Evolutionary conservation across 1,140 invertebrate species (phyloP).

Genomic region (Neodiprion lecontei): DNA sequence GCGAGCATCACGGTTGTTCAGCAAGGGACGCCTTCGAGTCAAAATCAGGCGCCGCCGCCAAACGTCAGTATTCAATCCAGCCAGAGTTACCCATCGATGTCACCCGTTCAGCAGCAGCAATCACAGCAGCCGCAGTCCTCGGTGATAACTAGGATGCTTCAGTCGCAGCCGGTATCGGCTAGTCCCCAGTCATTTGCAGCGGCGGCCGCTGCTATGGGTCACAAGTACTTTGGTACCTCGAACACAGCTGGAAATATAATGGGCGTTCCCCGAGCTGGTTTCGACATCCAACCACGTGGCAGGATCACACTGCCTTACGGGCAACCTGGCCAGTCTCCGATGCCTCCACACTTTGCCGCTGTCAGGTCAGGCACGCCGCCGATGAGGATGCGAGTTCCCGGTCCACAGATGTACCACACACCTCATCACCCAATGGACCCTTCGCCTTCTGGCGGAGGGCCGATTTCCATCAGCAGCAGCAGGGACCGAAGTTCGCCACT

Average conservation of each 20-base stretch:
- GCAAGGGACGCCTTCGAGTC: conserved; percentile 41
- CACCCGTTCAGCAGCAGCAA: conserved; percentile 45
- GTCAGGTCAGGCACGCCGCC: conserved; percentile 55
- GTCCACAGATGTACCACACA: conserved; percentile 59
- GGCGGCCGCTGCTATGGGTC: conserved; percentile 58
- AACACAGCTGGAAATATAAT: conserved; percentile 49
- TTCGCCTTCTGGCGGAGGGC: conserved; percentile 63
- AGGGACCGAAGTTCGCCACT: conserved; percentile 54
- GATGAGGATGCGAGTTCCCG: conserved; percentile 55
- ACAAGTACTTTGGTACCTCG: conserved; percentile 57
- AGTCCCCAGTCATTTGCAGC: conserved; percentile 56
- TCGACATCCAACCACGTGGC: conserved; percentile 54
- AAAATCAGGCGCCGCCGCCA: conserved; percentile 31
- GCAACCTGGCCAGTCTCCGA: conserved; percentile 49
- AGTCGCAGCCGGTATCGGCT: conserved; percentile 59
- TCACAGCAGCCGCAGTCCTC: conserved; percentile 64
- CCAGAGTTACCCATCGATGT: conserved; percentile 51
- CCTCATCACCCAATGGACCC: conserved; percentile 65
- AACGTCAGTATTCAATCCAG: conserved; percentile 39
- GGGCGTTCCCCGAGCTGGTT: conserved; percentile 49
- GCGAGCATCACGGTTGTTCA: conserved; percentile 34
- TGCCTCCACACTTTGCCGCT: conserved; percentile 56
- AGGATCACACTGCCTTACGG: conserved; percentile 59
- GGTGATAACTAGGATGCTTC: conserved; percentile 70
- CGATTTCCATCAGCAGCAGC: conserved; percentile 58